Evolutionary conservation across 2,797 vertebrate genomes (phyloP), one percentile per base, ranked within the genome.

Genomic region (Crenuchus spilurus): DNA sequence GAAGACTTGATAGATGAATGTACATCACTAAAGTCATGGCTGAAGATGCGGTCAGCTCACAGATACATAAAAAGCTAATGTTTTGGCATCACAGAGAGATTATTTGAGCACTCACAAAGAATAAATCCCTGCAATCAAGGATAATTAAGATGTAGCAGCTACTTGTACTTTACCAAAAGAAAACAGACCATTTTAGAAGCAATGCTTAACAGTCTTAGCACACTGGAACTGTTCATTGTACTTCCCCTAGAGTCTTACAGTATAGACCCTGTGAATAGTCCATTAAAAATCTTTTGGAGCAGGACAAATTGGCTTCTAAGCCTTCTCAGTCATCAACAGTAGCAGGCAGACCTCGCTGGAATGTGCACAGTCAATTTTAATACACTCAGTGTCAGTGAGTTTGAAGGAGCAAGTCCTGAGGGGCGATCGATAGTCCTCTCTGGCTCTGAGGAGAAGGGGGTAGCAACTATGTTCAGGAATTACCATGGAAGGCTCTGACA

Each of bases 341-440:
- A 85, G 88, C 88, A 86, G 73, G 66, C 74, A 55, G 80, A 86
- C 83, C 90, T 79, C 11, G 1, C 48, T 85, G 85, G 83, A 80
- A 81, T 75, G 85, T 87, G 82, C 82, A 81, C 83, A 85, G 90
- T 93, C 90, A 89, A 94, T 92, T 90, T 91, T 91, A 92, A 92
- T 92, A 90, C 80, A 91, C 85, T 87, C 79, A 79, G 77, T 78
- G 65, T 60, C 80, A 86, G 77, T 82, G 85, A 90, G 64, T 69
- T 68, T 42, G 55, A 33, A 49, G 57, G 81, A 78, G 82, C 79
- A 31, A 41, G 75, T 84, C 82, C 75, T 63, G 75, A 22, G 78
- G 82, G 80, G 68, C 77, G 82, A 89, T 86, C 78, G 78, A 88
- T 92, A 81, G 79, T 84, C 73, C 83, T 86, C 78, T 86, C 78